Percentiles rank a stretch among this genome's conserved stretches.
Conservation (phyloP, 1,140 invertebrate genomes). For the Caenorhabditis inopinata region DNA sequence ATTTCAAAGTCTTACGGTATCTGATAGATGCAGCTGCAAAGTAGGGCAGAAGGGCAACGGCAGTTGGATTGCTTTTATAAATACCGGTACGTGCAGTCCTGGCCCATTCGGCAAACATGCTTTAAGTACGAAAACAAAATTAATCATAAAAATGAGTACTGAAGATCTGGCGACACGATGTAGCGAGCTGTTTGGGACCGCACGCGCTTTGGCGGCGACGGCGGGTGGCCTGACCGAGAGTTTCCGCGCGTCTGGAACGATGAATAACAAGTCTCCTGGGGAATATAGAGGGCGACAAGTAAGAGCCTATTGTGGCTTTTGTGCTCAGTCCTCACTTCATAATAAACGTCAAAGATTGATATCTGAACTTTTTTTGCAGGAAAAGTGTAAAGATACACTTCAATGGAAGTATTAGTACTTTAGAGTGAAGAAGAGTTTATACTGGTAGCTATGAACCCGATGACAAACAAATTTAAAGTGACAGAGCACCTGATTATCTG, state of each 20-base stretch:
- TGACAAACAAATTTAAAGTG: no score
- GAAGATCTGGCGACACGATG: not conserved
- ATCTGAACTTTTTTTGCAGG: slow-evolving; percentile 15
- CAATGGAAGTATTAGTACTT: not conserved
- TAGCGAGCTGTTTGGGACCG: not conserved
- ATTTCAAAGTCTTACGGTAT: slow-evolving; percentile 21
- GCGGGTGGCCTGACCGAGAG: slow-evolving; percentile 17
- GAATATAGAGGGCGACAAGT: slow-evolving; percentile 26
- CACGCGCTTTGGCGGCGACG: slow-evolving; percentile 24
- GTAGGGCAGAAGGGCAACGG: slow-evolving; percentile 24
- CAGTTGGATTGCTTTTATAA: not conserved
- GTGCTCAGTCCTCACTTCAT: slow-evolving; percentile 26
- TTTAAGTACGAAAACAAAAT: slow-evolving; percentile 17
- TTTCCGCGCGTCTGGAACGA: slow-evolving; percentile 29
- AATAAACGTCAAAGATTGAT: slow-evolving; percentile 33
- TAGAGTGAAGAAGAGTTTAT: no score
- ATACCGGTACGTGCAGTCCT: slow-evolving; percentile 26
- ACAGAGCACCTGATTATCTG: no score
- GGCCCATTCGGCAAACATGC: slow-evolving; percentile 39
- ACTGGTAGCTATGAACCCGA: no score
- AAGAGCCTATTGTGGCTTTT: slow-evolving; percentile 14
- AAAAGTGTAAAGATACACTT: not conserved
- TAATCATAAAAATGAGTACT: not conserved
- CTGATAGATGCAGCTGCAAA: slow-evolving; percentile 21
- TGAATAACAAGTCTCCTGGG: slow-evolving; percentile 25